Percentiles rank a stretch among this genome's conserved stretches.
Conservation (phyloP, 2,113 vertebrate genomes). For the Micronycteris hirsuta region DNA sequence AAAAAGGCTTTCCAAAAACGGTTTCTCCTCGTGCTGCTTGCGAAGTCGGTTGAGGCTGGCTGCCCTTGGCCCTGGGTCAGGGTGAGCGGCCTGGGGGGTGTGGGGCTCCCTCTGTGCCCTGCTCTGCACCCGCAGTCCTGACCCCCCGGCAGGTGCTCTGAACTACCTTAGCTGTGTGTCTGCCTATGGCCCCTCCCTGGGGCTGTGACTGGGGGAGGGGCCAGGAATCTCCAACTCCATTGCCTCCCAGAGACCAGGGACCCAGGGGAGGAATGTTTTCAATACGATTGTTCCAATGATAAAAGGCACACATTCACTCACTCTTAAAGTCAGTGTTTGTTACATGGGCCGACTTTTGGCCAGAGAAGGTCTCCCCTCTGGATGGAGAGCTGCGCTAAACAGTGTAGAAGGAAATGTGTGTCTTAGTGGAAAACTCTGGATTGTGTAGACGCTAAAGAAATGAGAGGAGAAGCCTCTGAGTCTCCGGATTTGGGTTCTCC, state of each 20-base stretch:
- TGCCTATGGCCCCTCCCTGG: too few species aligned
- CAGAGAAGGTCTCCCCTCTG: neutral
- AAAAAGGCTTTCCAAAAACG: neutral
- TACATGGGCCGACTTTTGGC: neutral
- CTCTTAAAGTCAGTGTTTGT: neutral
- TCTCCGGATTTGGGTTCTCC: neutral
- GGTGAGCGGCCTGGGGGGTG: accelerated
- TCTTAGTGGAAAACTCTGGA: neutral
- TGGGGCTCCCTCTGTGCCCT: neutral
- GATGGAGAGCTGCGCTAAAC: neutral
- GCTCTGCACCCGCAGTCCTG: neutral
- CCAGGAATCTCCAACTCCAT: neutral
- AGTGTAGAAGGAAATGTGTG: neutral
- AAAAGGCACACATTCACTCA: neutral
- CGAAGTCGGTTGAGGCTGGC: neutral
- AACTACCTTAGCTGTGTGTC: accelerated
- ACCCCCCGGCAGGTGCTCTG: neutral
- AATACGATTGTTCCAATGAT: neutral
- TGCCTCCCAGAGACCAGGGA: neutral
- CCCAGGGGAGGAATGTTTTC: neutral
- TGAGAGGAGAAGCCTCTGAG: neutral
- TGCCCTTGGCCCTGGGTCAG: neutral
- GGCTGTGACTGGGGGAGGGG: too few species aligned
- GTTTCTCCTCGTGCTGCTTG: too few species aligned
- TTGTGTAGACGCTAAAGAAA: neutral